These are phyloP conservation scores for Netelia virgata DNA, from an alignment of 2,888 invertebrate genomes.

Conservation along the genomic window DNA sequence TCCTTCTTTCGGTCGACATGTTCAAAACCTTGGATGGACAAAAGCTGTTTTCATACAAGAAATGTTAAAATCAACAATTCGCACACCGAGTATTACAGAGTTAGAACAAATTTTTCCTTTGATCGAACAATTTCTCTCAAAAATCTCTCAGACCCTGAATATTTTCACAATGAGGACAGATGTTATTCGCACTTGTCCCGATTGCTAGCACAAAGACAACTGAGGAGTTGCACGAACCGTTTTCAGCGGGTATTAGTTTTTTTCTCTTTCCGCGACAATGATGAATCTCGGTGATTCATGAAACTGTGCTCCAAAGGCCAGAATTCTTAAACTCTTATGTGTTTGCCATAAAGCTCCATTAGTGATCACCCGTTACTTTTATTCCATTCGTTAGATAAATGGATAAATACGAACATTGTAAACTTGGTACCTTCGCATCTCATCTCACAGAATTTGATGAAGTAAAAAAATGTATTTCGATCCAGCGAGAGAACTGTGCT, in stretches of 20 bases:
- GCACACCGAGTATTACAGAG: not conserved
- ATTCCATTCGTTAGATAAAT: not conserved
- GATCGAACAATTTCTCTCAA: too few species aligned
- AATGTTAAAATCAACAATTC: conserved; percentile 42
- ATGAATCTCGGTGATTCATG: conserved; percentile 11
- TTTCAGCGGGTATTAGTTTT: conserved; percentile 1
- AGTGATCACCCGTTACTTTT: not conserved
- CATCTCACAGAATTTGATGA: not conserved
- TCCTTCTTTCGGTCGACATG: conserved; percentile 41
- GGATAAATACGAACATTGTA: not conserved
- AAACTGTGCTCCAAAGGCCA: conserved; percentile 58
- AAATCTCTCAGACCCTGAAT: not conserved
- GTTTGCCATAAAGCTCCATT: not conserved
- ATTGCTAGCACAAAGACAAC: conserved; percentile 17
- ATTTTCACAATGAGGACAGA: not conserved
- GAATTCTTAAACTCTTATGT: conserved; percentile 13
- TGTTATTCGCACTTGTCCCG: not conserved
- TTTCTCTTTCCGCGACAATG: not conserved
- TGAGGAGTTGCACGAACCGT: conserved; percentile 11
- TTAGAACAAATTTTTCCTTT: not conserved
- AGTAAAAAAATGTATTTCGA: not conserved
- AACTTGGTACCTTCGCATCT: conserved; percentile 30
- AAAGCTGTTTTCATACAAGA: conserved; percentile 54
- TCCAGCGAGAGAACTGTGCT: not conserved
- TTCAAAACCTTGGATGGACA: conserved; percentile 22